A percentile compares a stretch with the other conserved stretches of the same genome.
These are phyloP conservation scores for Heliothis virescens DNA, from an alignment of 1,140 invertebrate genomes.

Conservation along the genomic window DNA sequence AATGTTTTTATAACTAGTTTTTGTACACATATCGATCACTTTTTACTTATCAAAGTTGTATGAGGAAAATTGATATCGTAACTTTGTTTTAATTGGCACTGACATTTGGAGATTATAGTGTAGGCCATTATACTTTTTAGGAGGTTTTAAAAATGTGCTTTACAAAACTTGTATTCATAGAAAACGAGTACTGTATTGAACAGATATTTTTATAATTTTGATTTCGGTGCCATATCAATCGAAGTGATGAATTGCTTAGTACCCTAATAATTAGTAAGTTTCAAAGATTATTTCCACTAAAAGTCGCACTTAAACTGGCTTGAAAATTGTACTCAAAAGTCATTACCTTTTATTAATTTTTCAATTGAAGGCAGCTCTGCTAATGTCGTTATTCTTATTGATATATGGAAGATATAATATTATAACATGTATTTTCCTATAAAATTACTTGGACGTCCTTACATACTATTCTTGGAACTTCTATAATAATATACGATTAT, in stretches of 20 bases:
- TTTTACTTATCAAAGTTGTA: background rate
- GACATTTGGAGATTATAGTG: background rate
- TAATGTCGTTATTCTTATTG: too few species aligned
- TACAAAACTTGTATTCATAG: too few species aligned
- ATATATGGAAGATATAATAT: background rate
- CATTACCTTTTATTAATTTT: too few species aligned
- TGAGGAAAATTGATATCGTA: conserved; percentile 3
- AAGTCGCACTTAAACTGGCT: too few species aligned
- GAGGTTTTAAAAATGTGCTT: background rate
- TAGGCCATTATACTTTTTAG: background rate
- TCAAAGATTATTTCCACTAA: too few species aligned
- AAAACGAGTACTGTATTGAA: too few species aligned
- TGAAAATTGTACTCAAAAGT: too few species aligned
- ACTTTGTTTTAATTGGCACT: background rate
- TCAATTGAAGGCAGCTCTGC: too few species aligned
- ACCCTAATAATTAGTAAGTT: too few species aligned
- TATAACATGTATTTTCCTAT: background rate
- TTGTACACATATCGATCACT: background rate
- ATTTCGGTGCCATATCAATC: too few species aligned
- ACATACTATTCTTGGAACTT: background rate
- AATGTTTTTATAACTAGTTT: background rate
- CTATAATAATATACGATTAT: background rate
- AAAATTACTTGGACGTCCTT: background rate
- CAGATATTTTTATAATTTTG: too few species aligned
- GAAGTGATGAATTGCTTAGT: too few species aligned